Evolutionary conservation across 2,888 invertebrate species (phyloP), one percentile per base, ranked within the genome.

Genomic region (Drosophila histrio): DNA sequence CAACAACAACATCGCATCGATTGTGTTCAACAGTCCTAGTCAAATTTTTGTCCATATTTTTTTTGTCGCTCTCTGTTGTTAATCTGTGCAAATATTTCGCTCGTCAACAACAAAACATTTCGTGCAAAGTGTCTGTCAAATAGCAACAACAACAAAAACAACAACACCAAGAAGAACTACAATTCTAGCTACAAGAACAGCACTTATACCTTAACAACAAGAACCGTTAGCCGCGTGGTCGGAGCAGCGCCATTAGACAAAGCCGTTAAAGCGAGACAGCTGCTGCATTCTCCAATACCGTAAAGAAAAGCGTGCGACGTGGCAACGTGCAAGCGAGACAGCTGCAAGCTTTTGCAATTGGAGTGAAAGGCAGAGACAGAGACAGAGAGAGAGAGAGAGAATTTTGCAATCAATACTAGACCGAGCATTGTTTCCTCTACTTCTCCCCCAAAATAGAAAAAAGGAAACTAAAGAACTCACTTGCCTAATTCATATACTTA

Each of bases 361-460:
- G 30, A 19, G 47, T 41, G 49, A 56, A 34, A 19, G 47, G 7
- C 17, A 43, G 39, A 30, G 46, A 32, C 36, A 30, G 46, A 32
- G 38, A 13, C 21, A 56, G 47, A 47, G 49, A 63, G 65, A 44
- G 50, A 54, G 52, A 59, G 63, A 58, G 72, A 57, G 24, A 43
- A 50, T 50, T 64, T 65, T 52, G 78, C 82, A 87, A 79, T 79
- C 79, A 79, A 87, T 79, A n/a, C n/a, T n/a, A 79, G 69, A 68
- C 34, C 36, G 36, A 38, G 49, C 49, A 38, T 50, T 38, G 50
- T 56, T 36, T 47, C 22, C 19, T 19, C 36, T 26, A 46, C 13
- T 28, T 26, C 26, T 19, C 11, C 38, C 17, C 15, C 11, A 32
- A 36, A 13, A 15, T 2, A n/a, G n/a, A n/a, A n/a, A n/a, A n/a